Conservation (phyloP, 2,888 invertebrate genomes). For the Lepidonotus clava region DNA sequence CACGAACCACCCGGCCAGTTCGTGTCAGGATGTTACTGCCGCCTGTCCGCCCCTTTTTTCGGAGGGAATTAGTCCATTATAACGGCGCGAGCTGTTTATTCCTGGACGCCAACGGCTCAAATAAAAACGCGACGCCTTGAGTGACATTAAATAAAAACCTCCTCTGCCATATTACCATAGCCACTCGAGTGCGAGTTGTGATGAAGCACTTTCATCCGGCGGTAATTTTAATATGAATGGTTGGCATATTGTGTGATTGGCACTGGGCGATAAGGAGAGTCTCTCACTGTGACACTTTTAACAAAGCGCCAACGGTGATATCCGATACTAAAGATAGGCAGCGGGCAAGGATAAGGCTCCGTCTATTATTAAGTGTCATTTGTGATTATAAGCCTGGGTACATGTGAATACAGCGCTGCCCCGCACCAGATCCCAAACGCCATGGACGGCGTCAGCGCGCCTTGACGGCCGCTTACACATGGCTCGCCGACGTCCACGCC, state of each 20-base stretch:
- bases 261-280: constrained; percentile 2
- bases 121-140: neutral
- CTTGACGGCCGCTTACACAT: too few species aligned
- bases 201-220: neutral
- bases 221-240: constrained; percentile 3
- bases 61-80: constrained; percentile 20
- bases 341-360: neutral
- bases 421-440: neutral
- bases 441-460: neutral
- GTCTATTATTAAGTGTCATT: constrained; percentile 37
- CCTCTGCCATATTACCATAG: neutral
- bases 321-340: neutral
- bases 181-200: neutral
- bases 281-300: neutral
- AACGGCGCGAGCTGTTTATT: neutral
- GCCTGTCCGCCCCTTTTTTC: neutral
- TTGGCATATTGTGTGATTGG: constrained; percentile 9
- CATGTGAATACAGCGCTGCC: neutral
- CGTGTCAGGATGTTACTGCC: constrained; percentile 8
- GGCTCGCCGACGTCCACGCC: neutral
- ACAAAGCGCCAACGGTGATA: constrained; percentile 25
- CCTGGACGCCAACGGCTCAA: neutral
- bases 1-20: constrained; percentile 8
- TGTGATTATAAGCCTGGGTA: constrained; percentile 35
- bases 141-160: neutral